These are phyloP conservation scores for Chalcis sispes DNA, from an alignment of 2,888 invertebrate species.

Conservation along the genomic window DNA sequence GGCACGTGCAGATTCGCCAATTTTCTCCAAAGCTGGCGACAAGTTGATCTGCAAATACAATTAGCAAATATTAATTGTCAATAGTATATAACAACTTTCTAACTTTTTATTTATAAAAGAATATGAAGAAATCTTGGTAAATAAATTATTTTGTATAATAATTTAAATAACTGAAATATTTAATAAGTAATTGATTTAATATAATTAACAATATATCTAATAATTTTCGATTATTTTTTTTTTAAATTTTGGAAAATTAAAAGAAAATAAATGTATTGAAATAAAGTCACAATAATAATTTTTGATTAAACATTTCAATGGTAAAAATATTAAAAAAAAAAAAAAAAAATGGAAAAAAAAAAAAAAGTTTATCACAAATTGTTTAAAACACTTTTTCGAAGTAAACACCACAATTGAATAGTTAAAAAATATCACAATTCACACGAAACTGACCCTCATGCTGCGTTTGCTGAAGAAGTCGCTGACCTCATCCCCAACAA, in stretches of 20 bases:
- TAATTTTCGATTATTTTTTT: too few relatives aligned
- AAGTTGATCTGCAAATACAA: slow-evolving; percentile 70
- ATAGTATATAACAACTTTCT: neutral
- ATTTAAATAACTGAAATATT: too few relatives aligned
- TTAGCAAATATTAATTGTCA: slow-evolving; percentile 7
- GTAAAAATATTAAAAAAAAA: neutral
- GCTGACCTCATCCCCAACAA: slow-evolving; percentile 77
- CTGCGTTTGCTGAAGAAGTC: slow-evolving; percentile 79
- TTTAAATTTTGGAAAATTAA: too few relatives aligned
- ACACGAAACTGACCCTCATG: slow-evolving; percentile 67
- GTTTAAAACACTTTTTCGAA: slow-evolving; percentile 1
- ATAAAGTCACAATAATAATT: too few relatives aligned
- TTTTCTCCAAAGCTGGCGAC: slow-evolving; percentile 72
- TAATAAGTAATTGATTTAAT: too few relatives aligned
- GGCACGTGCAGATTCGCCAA: slow-evolving; percentile 74
- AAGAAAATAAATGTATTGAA: too few relatives aligned
- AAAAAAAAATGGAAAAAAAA: neutral
- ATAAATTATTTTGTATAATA: too few relatives aligned
- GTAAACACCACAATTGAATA: slow-evolving; percentile 5
- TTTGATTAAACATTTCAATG: neutral
- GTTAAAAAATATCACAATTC: slow-evolving; percentile 4
- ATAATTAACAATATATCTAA: too few relatives aligned
- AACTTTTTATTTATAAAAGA: too few relatives aligned
- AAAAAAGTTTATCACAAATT: neutral
- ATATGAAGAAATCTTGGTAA: too few relatives aligned